Conservation (phyloP, 2,797 vertebrate species). For the Sandelia bainsii region DNA sequence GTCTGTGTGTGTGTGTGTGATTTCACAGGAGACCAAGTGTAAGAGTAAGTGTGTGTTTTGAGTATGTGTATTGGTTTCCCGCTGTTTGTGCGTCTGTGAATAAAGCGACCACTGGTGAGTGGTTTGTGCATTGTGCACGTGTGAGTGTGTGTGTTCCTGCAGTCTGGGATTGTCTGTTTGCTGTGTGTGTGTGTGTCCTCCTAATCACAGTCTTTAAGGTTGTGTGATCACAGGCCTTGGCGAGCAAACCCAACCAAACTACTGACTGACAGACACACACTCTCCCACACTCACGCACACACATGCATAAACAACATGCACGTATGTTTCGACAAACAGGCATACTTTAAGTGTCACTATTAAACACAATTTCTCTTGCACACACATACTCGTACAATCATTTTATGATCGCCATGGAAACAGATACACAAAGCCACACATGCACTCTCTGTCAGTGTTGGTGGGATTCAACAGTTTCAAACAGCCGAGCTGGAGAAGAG, state of each 20-base stretch:
- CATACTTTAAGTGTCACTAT: conserved; percentile 18
- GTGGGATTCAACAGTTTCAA: conserved; percentile 40
- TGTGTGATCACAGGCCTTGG: conserved; percentile 76
- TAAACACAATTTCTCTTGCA: background rate
- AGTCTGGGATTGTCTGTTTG: conserved; percentile 39
- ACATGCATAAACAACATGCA: conserved; percentile 29
- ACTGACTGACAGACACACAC: conserved; percentile 51
- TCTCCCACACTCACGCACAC: conserved; percentile 32
- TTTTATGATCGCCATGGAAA: conserved; percentile 5
- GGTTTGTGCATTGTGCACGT: conserved; percentile 36
- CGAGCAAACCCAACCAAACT: conserved; percentile 43
- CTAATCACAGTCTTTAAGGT: conserved; percentile 80
- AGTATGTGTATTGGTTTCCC: conserved; percentile 34
- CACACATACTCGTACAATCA: conserved; percentile 5
- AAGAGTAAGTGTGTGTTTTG: conserved; percentile 38
- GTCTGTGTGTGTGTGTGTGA: conserved; percentile 25
- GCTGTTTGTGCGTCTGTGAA: conserved; percentile 46
- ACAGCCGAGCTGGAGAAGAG: conserved; percentile 14
- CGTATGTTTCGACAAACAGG: conserved; percentile 17
- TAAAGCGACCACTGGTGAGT: conserved; percentile 25
- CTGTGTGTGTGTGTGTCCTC: conserved; percentile 32
- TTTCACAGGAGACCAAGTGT: conserved; percentile 42
- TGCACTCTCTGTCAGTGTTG: background rate
- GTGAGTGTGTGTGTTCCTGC: conserved; percentile 17
- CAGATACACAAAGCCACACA: conserved; percentile 24